phyloP scores from a whole-genome alignment of 2,113 vertebrate genomes.

The Propithecus coquereli region DNA sequence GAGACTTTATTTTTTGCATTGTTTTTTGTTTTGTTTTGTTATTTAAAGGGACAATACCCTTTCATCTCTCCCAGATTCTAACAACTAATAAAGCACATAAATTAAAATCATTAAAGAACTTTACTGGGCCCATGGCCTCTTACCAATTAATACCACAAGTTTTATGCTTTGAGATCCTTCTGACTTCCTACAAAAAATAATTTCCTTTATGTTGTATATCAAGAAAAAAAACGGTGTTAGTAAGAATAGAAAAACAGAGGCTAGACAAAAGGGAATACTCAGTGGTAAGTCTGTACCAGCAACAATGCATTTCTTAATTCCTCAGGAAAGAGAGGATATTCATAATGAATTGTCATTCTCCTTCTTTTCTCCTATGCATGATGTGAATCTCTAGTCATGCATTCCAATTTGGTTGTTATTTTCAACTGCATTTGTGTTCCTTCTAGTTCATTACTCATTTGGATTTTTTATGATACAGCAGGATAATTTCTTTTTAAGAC shows the following conservation, averaged over 20 bases:
- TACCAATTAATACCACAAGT: background rate
- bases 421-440: background rate
- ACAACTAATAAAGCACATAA: background rate
- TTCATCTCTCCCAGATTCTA: background rate
- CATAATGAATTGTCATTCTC: accelerated
- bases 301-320: accelerated
- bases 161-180: background rate
- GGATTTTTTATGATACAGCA: background rate
- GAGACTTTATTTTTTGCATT: background rate
- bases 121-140: background rate
- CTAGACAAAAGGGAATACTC: background rate
- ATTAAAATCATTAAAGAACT: background rate
- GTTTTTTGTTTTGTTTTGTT: background rate
- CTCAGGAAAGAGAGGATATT: too few relatives aligned
- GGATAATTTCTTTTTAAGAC: background rate
- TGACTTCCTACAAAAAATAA: background rate
- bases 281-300: accelerated
- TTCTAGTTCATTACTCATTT: background rate
- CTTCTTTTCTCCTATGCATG: background rate
- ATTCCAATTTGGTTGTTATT: background rate
- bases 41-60: background rate
- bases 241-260: background rate
- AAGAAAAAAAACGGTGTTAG: background rate
- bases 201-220: background rate
- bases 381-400: background rate